Evolutionary conservation across 2,113 vertebrate genomes (phyloP).

Genomic region (Prolemur simus): DNA sequence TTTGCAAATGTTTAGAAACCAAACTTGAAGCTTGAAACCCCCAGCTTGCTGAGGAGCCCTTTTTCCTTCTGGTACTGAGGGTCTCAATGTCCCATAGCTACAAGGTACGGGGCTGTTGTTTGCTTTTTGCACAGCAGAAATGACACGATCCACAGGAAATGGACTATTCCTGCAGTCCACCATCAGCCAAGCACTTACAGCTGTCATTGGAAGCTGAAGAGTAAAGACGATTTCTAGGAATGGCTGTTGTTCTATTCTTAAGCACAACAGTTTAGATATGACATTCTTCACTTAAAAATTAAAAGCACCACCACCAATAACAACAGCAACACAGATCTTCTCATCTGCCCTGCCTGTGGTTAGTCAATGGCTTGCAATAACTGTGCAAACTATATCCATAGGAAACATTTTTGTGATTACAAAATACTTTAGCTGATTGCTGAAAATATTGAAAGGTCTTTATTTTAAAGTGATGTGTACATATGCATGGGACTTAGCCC

Average conservation of each 20-base stretch:
- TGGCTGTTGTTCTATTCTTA: neutral
- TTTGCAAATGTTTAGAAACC: constrained; percentile 44
- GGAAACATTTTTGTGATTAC: constrained; percentile 54
- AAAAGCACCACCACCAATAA: neutral
- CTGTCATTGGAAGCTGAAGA: neutral
- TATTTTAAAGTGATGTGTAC: constrained; percentile 67
- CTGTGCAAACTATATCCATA: constrained; percentile 44
- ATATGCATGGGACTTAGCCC: constrained; percentile 69
- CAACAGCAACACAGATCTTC: neutral
- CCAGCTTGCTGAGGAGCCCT: neutral
- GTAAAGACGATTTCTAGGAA: constrained; percentile 33
- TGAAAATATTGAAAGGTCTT: constrained; percentile 61
- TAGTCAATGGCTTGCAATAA: constrained; percentile 61
- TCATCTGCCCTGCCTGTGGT: neutral
- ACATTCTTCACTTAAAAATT: constrained; percentile 41
- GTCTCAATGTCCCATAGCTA: constrained; percentile 34
- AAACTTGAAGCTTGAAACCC: constrained; percentile 31
- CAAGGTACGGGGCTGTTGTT: constrained; percentile 45
- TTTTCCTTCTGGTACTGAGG: constrained; percentile 26
- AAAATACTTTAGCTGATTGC: constrained; percentile 35
- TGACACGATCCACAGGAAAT: neutral
- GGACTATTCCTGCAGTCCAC: neutral
- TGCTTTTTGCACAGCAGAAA: neutral
- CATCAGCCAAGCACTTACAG: neutral
- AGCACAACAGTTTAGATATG: constrained; percentile 10